Evolutionary conservation across 2,113 vertebrate species (phyloP).

Genomic region (Tinamus guttatus): DNA sequence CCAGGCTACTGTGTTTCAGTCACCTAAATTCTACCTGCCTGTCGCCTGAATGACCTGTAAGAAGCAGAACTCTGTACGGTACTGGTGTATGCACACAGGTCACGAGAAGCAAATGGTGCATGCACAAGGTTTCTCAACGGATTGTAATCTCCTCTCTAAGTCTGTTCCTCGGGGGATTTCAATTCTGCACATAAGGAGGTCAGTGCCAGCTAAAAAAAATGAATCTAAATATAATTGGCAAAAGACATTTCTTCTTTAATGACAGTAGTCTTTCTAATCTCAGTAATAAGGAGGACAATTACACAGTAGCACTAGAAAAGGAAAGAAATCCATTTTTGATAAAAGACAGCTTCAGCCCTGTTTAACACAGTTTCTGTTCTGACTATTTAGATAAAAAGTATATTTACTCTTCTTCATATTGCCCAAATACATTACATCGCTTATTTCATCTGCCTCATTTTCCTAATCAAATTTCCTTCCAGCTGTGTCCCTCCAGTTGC

Average conservation of each 20-base stretch:
- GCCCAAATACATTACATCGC: constrained; percentile 22
- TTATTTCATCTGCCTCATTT: constrained; percentile 56
- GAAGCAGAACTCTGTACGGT: not conserved
- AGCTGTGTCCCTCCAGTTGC: constrained; percentile 10
- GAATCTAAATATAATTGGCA: not conserved
- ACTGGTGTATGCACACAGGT: not conserved
- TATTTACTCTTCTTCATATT: constrained; percentile 66
- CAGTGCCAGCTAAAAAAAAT: not conserved
- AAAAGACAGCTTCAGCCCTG: constrained; percentile 32
- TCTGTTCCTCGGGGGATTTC: not conserved
- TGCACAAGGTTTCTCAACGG: not conserved
- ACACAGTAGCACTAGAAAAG: constrained; percentile 29
- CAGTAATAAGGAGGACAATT: constrained; percentile 50
- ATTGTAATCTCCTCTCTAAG: not conserved
- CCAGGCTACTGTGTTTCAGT: not conserved
- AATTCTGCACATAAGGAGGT: not conserved
- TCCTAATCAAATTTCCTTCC: constrained; percentile 58
- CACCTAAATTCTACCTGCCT: not conserved
- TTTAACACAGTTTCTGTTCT: constrained; percentile 46
- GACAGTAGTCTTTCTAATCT: constrained; percentile 23
- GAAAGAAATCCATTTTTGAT: constrained; percentile 36
- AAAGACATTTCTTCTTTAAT: constrained; percentile 24
- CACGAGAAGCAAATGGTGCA: not conserved
- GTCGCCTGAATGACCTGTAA: not conserved
- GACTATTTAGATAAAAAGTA: constrained; percentile 56